A percentile compares a stretch with the other conserved stretches of the same genome.
Evolutionary conservation across 1,140 invertebrate species (phyloP).

Genomic region (Hycleus cichorii): DNA sequence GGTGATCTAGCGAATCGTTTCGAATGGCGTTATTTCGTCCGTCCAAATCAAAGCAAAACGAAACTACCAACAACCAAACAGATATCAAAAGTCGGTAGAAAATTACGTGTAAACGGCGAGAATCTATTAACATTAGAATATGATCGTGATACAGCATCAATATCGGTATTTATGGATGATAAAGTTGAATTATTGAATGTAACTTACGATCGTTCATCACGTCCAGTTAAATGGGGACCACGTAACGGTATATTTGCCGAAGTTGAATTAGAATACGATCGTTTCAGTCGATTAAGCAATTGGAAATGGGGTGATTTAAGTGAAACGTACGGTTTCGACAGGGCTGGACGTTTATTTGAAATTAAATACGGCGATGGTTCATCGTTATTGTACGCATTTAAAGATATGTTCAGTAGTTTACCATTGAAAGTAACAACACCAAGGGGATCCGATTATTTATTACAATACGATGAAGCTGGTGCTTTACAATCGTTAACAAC

Average conservation of each 20-base stretch:
- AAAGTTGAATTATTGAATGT: constrained; percentile 83
- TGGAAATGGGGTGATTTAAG: constrained; percentile 90
- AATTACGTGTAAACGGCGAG: constrained; percentile 82
- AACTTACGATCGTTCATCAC: constrained; percentile 83
- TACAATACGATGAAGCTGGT: constrained; percentile 88
- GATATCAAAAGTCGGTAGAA: constrained; percentile 74
- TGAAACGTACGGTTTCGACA: constrained; percentile 82
- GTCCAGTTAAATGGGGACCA: constrained; percentile 83
- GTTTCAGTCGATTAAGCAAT: constrained; percentile 78
- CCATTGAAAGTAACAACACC: constrained; percentile 89
- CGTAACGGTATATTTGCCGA: constrained; percentile 76
- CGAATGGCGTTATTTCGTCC: constrained; percentile 88
- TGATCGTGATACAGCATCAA: constrained; percentile 79
- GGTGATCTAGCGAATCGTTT: constrained; percentile 87
- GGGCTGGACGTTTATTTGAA: constrained; percentile 76
- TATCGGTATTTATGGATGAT: constrained; percentile 85
- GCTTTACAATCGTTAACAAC: constrained; percentile 86
- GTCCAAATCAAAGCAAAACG: constrained; percentile 55
- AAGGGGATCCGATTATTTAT: constrained; percentile 81
- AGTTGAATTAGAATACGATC: constrained; percentile 87
- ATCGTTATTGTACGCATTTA: constrained; percentile 78
- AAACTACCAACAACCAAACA: constrained; percentile 43
- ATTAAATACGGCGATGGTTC: constrained; percentile 84
- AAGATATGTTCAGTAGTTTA: constrained; percentile 78
- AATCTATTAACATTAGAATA: constrained; percentile 88